phyloP scores from a whole-genome alignment of 2,797 vertebrate genomes.

The Platalea minor region DNA sequence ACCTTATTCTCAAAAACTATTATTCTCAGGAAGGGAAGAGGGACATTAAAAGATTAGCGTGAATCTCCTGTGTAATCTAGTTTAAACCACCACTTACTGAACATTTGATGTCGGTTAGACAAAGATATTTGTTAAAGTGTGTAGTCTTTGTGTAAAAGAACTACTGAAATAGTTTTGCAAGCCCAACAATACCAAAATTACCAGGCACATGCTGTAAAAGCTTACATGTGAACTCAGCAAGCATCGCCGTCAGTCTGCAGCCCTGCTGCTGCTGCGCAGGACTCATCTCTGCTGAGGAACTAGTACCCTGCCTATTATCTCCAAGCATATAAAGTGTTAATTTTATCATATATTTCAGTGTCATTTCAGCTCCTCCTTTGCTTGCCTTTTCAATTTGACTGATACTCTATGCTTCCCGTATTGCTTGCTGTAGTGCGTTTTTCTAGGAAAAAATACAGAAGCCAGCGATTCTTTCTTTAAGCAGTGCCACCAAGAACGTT shows the following conservation, averaged over 20 bases:
- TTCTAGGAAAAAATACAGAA: background rate
- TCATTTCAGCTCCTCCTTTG: background rate
- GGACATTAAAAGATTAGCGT: slow-evolving; percentile 40
- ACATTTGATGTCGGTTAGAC: slow-evolving; percentile 6
- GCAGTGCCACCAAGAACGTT: background rate
- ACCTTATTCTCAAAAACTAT: slow-evolving; percentile 47
- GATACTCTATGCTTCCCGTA: background rate
- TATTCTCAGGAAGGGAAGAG: slow-evolving; percentile 39
- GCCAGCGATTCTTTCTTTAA: background rate
- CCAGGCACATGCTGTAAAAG: background rate
- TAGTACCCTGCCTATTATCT: accelerated
- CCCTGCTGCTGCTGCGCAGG: background rate
- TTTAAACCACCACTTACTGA: slow-evolving; percentile 56
- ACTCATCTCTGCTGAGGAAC: background rate
- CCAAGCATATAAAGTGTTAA: background rate
- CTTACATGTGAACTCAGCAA: background rate
- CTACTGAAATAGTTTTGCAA: background rate
- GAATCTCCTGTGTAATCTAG: slow-evolving; percentile 56
- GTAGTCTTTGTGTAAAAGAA: background rate
- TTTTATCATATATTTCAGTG: background rate
- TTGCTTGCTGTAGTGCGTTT: background rate
- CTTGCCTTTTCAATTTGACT: background rate
- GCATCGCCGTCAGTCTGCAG: background rate
- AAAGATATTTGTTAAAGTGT: background rate
- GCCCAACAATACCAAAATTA: background rate